Conservation (phyloP, 1,140 invertebrate species). For the Venustaconcha ellipsiformis region DNA sequence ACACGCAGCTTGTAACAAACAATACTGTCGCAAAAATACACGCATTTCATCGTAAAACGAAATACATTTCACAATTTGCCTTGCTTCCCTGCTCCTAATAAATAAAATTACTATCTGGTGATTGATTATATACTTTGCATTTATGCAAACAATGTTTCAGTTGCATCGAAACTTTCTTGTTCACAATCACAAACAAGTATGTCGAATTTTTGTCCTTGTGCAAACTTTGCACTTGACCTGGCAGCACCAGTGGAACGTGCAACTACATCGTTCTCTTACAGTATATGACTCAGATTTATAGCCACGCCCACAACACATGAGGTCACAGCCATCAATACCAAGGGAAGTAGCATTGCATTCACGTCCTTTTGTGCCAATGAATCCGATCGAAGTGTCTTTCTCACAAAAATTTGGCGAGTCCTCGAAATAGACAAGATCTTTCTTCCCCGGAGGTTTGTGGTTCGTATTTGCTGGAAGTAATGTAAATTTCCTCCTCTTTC, state of each 20-base stretch:
- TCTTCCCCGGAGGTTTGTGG: constrained; percentile 56
- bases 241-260: constrained; percentile 94
- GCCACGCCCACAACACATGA: constrained; percentile 90
- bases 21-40: too few species aligned
- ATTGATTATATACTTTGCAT: too few species aligned
- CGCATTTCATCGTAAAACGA: too few species aligned
- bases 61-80: too few species aligned
- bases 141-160: too few species aligned
- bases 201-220: constrained; percentile 40
- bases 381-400: constrained; percentile 82
- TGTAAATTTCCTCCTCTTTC: constrained; percentile 41
- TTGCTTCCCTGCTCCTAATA: too few species aligned
- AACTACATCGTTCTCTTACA: constrained; percentile 82
- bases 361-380: constrained; percentile 79
- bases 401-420: constrained; percentile 90
- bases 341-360: constrained; percentile 71
- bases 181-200: constrained; percentile 42
- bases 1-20: too few species aligned
- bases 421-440: constrained; percentile 90
- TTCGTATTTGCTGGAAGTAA: constrained; percentile 57
- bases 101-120: too few species aligned
- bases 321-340: constrained; percentile 85
- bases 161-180: too few species aligned
- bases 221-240: constrained; percentile 82
- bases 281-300: constrained; percentile 83